Conservation (phyloP, 1,140 invertebrate genomes). For the Drusus annulatus region DNA sequence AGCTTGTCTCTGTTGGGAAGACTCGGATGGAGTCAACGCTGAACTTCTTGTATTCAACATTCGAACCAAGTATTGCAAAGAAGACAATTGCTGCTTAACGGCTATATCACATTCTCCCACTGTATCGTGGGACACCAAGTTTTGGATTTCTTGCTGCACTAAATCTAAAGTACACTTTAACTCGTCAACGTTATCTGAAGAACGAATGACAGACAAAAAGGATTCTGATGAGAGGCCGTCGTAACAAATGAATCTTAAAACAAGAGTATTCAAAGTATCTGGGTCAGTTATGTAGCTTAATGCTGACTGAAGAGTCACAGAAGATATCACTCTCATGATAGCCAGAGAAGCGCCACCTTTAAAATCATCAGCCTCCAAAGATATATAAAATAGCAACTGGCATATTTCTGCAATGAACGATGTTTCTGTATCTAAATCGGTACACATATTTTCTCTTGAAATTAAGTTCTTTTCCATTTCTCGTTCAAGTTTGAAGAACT, state of each 20-base stretch:
- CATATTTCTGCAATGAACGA: conserved; percentile 88
- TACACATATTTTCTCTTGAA: conserved; percentile 78
- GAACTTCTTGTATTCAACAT: conserved; percentile 70
- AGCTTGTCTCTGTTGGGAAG: neutral
- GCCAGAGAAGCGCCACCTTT: conserved; percentile 85
- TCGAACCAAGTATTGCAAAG: conserved; percentile 85
- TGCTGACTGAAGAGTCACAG: conserved; percentile 85
- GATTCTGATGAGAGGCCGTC: conserved; percentile 86
- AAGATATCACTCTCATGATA: conserved; percentile 83
- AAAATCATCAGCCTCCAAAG: conserved; percentile 89
- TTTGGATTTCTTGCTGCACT: conserved; percentile 85
- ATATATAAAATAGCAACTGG: conserved; percentile 88
- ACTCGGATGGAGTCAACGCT: conserved; percentile 62
- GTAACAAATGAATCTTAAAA: conserved; percentile 90
- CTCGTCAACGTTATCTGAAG: conserved; percentile 85
- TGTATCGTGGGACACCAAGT: conserved; percentile 85
- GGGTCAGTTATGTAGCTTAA: conserved; percentile 91
- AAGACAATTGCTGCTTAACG: conserved; percentile 92
- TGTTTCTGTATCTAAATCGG: conserved; percentile 76
- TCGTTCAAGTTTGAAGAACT: conserved; percentile 91
- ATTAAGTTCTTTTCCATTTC: conserved; percentile 86
- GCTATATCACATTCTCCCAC: conserved; percentile 87
- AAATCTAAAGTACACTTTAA: conserved; percentile 85
- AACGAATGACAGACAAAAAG: conserved; percentile 86
- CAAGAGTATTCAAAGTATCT: conserved; percentile 94